Percentiles rank a stretch among this genome's conserved stretches.
These are phyloP conservation scores for Astatotilapia flaviijosephi DNA, from an alignment of 2,113 vertebrate species.

Conservation along the genomic window DNA sequence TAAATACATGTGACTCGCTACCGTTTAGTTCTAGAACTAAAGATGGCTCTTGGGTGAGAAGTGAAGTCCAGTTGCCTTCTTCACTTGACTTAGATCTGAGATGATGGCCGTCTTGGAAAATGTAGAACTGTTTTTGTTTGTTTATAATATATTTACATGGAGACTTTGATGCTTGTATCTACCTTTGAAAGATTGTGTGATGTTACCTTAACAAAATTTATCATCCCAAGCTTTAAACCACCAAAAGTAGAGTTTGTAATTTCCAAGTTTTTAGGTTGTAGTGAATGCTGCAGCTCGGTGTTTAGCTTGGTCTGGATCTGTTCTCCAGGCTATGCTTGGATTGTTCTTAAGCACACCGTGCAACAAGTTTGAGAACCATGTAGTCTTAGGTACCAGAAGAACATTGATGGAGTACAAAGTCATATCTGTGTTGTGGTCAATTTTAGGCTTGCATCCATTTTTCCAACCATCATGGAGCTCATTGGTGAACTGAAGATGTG, in stretches of 20 bases:
- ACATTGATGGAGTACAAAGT: background rate
- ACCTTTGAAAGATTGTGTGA: background rate
- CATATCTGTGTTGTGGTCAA: background rate
- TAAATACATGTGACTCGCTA: background rate
- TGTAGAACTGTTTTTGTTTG: background rate
- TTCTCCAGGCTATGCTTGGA: background rate
- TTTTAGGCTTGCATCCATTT: background rate
- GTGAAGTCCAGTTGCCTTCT: background rate
- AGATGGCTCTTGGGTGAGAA: background rate
- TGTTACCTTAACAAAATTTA: background rate
- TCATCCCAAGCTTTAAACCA: background rate
- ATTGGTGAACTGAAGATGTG: background rate
- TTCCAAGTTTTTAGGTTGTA: background rate
- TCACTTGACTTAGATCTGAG: background rate
- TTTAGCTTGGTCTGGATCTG: background rate
- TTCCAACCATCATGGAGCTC: background rate
- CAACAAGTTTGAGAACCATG: background rate
- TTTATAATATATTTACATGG: background rate
- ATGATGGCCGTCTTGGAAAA: background rate
- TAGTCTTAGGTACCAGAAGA: background rate
- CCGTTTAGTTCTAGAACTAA: background rate
- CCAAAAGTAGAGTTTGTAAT: background rate
- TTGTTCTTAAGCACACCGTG: rapidly evolving
- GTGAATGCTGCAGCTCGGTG: background rate
- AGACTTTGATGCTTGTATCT: rapidly evolving